Conservation (phyloP, 2,888 invertebrate genomes). For the Lycophotia porphyrea region DNA sequence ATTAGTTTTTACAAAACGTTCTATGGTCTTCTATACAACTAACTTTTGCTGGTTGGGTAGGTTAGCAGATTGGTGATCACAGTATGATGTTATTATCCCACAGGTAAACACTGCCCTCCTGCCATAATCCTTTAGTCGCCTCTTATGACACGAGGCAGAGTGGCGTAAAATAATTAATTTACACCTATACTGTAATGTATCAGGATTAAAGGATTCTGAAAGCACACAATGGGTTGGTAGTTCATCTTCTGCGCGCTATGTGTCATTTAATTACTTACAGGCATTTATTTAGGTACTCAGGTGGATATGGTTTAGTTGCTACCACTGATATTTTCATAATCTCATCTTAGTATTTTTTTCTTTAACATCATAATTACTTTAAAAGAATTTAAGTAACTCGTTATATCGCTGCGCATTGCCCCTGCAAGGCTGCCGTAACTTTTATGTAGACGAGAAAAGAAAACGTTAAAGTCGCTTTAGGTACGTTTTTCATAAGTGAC, state of each 20-base stretch:
- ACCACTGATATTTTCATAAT: not conserved
- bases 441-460: constrained; percentile 34
- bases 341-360: not conserved
- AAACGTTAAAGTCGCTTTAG: constrained; percentile 60
- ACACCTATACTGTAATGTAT: constrained; percentile 55
- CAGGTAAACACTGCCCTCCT: constrained; percentile 39
- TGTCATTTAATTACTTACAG: constrained; percentile 23
- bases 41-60: too few species aligned
- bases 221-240: constrained; percentile 33
- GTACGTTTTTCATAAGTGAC: constrained; percentile 60
- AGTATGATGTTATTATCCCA: constrained; percentile 35
- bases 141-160: constrained; percentile 31
- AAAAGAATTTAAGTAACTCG: constrained; percentile 28
- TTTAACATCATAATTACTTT: constrained; percentile 8
- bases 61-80: constrained; percentile 37
- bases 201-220: constrained; percentile 38
- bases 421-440: constrained; percentile 17
- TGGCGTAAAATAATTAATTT: constrained; percentile 55
- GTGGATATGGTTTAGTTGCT: not conserved
- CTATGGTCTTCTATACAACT: too few species aligned
- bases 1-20: too few species aligned
- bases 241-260: constrained; percentile 9
- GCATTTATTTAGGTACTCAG: not conserved
- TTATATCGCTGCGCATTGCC: constrained; percentile 10
- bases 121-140: constrained; percentile 43